Evolutionary conservation across 2,797 vertebrate species (phyloP), one percentile per base, ranked within the genome.

Genomic region (Enoplosus armatus): DNA sequence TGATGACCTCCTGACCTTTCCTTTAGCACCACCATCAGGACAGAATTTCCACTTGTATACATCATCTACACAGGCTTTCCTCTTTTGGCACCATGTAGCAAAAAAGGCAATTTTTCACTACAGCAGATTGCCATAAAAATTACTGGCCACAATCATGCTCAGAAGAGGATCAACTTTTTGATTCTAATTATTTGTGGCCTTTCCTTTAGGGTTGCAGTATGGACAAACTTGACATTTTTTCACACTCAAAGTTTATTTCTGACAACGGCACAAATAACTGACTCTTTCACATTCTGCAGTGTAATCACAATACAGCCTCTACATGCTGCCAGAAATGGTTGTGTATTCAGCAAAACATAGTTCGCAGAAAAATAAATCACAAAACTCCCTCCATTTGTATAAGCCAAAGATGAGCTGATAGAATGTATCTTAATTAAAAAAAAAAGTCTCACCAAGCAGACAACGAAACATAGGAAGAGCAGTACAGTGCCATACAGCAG

Each of bases 391-490:
- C n/a, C 2, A n/a, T 59, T 67, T 62, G 29, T 51, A 43, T 16
- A 58, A 51, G 6, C 6, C 16, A 47, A 27, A 45, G 31, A 45
- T 55, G 10, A 43, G 18, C 14, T 27, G 33, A 67, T 6, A 73
- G 3, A 77, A 70, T 45, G 54, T 22, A 24, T 33, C 8, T 41
- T 39, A 39, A 47, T 72, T 37, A 6, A 16, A 9, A 58, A 48
- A n/a, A 14, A 11, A 27, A 65, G 7, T 51, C 90, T 91, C 67
- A 97, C 90, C n/a, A 96, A 90, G 71, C 96, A 97, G 33, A 97
- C 94, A 22, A 95, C 83, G 0, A 96, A 92, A 77, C 96, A 96
- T 0, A 97, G 79, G 37, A 96, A 90, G 43, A 97, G 95, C 39
- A 97, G 74, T 12, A 80, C 10, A 0, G 96, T 95, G 55, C 94